Evolutionary conservation across 2,113 vertebrate genomes (phyloP), one percentile per base, ranked within the genome.

Genomic region (Calypte anna): DNA sequence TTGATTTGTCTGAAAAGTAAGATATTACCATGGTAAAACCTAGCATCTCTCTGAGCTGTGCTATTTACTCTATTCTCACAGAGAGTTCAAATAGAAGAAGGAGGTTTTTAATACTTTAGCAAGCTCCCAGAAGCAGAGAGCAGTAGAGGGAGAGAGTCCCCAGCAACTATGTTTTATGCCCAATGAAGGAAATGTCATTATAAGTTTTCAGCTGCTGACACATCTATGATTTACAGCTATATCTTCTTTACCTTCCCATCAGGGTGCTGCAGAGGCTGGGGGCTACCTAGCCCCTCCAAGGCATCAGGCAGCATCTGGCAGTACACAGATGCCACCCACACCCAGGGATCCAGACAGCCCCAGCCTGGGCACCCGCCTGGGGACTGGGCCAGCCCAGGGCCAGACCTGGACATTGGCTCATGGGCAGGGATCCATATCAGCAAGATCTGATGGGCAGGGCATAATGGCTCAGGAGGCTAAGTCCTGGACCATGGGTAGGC

Each of bases 1-100:
- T 5, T 14, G 40, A 98, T 93, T 25, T 36, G 33, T 90, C 98
- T 98, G 82, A 63, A 96, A 90, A 63, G 7, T 62, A 50, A 82
- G 36, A 50, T 43, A 82, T 62, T 7, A 62, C 51, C 74, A 33
- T 1, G 0, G 36, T 68, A 88, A 95, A 84, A 58, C 20, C 28
- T 70, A 55, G 40, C 27, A 12, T 70, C 11, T 92, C 22, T 44
- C 40, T 67, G 44, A 84, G 19, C 43, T 59, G 19, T 3, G 4
- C 57, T 78, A 40, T 88, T 68, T 72, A 31, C 25, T 21, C 27
- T 44, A 15, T 43, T 16, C 38, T 63, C 2, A 2, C 12, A 86
- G n/a, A 50, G 64, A 22, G 33, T 57, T 67, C 38, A 63, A 92
- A 73, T 78, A 57, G 51, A 88, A 83, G 6, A 75, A 9, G 36